Conservation (phyloP, 1,140 invertebrate species). For the Aplysia californica region DNA sequence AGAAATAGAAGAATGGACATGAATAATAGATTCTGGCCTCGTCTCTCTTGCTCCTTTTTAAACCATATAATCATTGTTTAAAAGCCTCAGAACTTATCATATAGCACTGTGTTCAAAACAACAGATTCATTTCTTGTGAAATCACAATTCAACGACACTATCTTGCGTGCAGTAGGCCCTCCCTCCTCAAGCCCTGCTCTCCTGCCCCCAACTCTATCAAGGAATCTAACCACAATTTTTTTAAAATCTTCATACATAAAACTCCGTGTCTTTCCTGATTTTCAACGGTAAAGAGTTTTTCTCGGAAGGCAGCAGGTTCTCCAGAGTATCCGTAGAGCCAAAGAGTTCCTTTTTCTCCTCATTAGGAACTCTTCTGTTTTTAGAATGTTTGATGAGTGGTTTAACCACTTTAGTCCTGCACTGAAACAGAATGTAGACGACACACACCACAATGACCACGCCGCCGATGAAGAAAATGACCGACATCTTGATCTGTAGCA, state of each 20-base stretch:
- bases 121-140: no score
- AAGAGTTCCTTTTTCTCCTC: constrained; percentile 29
- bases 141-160: no score
- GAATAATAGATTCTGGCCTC: no score
- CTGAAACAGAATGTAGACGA: constrained; percentile 41
- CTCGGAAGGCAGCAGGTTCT: constrained; percentile 29
- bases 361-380: neutral
- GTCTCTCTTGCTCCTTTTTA: no score
- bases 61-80: no score
- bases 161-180: no score
- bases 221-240: no score
- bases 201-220: no score
- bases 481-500: constrained; percentile 45
- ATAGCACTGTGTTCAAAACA: no score
- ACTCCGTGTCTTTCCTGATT: constrained; percentile 34
- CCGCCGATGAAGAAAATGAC: constrained; percentile 40
- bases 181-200: no score
- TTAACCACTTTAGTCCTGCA: constrained; percentile 27
- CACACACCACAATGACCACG: constrained; percentile 36
- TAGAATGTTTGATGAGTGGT: neutral
- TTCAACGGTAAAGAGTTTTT: constrained; percentile 32
- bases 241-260: constrained; percentile 32
- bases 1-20: no score
- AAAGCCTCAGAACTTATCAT: no score
- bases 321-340: constrained; percentile 32